Evolutionary conservation across 2,113 vertebrate genomes (phyloP).

Genomic region (Lagopus muta): DNA sequence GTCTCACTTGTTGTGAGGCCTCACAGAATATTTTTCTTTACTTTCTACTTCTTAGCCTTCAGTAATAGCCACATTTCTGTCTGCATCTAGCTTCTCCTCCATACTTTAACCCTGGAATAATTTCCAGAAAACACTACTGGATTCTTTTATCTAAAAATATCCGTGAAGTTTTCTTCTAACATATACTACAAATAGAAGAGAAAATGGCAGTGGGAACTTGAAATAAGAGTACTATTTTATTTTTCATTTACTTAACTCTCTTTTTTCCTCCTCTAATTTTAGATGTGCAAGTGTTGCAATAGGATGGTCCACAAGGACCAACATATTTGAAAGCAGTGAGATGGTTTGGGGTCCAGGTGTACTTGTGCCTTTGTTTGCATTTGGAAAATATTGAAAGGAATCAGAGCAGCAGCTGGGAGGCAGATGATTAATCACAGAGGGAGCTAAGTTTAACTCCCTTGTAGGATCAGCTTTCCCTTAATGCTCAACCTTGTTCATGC

Average conservation of each 20-base stretch:
- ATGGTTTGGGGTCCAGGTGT: neutral
- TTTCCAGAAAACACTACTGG: neutral
- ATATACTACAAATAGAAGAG: neutral
- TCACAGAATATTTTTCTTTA: neutral
- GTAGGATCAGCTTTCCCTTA: slow-evolving; percentile 28
- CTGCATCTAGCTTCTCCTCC: neutral
- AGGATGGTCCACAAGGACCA: neutral
- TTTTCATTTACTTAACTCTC: neutral
- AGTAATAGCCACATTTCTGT: neutral
- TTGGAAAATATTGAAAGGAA: slow-evolving; percentile 10
- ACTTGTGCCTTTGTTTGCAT: slow-evolving; percentile 41
- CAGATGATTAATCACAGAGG: slow-evolving; percentile 57
- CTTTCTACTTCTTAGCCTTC: neutral
- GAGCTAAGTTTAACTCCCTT: neutral
- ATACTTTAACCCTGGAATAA: neutral
- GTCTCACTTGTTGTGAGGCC: neutral
- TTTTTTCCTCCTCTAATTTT: neutral
- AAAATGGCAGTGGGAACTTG: neutral
- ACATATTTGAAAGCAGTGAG: neutral
- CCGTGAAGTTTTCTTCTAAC: neutral
- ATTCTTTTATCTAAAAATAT: neutral
- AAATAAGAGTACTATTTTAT: neutral
- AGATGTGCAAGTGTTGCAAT: neutral
- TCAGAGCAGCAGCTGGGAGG: slow-evolving; percentile 25
- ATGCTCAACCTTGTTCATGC: slow-evolving; percentile 19